phyloP scores from a whole-genome alignment of 2,113 vertebrate species.

The Thalassarche chlororhynchos region DNA sequence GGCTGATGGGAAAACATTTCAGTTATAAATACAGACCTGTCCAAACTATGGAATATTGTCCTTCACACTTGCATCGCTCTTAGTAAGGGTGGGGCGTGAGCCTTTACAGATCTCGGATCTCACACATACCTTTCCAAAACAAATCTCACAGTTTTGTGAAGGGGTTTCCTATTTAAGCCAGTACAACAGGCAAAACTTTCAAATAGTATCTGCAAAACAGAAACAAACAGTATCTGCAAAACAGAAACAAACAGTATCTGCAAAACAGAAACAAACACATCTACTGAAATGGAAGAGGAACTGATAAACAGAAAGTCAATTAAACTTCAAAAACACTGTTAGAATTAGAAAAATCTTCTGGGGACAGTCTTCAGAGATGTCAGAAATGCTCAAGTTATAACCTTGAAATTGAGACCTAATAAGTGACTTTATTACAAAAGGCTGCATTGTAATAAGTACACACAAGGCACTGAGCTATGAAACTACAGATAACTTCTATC shows the following conservation, averaged over 20 bases:
- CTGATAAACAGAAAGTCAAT: neutral
- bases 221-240: too few relatives aligned
- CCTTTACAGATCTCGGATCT: neutral
- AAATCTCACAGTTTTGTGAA: neutral
- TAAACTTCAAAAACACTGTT: neutral
- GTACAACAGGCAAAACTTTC: neutral
- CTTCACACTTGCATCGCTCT: neutral
- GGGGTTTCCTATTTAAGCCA: neutral
- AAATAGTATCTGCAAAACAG: neutral
- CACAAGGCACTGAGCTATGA: neutral
- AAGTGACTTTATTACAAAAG: neutral
- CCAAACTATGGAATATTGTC: neutral
- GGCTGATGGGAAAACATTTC: neutral
- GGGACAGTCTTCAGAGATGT: neutral
- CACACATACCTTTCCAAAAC: neutral
- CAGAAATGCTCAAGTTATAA: neutral
- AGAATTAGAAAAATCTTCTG: neutral
- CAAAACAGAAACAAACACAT: neutral
- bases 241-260: neutral
- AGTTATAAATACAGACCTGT: neutral
- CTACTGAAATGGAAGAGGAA: neutral
- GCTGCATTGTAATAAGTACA: neutral
- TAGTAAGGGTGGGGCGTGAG: neutral
- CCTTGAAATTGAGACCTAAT: neutral
- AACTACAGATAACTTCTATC: neutral